Conservation (phyloP, 2,113 vertebrate species). For the Typhlomys cinereus region DNA sequence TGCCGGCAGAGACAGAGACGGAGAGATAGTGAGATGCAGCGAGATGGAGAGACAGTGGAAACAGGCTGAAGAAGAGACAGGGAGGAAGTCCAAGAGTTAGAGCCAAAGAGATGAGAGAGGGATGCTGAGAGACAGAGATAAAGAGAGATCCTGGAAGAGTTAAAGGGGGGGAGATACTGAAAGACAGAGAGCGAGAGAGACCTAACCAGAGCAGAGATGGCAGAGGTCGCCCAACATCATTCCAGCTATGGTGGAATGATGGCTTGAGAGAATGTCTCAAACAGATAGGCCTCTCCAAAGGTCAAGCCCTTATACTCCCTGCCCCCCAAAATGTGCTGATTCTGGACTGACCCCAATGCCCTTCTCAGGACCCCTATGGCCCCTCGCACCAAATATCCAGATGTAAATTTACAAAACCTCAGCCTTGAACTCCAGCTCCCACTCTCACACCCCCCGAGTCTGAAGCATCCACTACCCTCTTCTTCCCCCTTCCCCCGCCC, state of each 20-base stretch:
- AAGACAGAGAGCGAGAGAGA: conserved; percentile 21
- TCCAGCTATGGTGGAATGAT: not conserved
- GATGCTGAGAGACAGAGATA: conserved; percentile 58
- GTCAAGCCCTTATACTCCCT: not conserved
- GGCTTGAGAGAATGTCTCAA: not conserved
- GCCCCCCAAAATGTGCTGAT: not conserved
- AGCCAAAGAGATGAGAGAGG: not conserved
- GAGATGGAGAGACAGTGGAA: not conserved
- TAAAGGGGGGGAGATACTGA: not conserved
- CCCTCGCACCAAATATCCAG: not conserved
- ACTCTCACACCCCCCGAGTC: not conserved
- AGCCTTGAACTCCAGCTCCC: conserved; percentile 5
- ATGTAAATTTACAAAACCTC: not conserved
- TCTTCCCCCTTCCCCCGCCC: not conserved
- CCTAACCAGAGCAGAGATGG: not conserved
- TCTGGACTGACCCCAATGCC: not conserved
- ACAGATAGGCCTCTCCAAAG: not conserved
- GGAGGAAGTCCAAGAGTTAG: not conserved
- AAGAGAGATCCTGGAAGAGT: conserved; percentile 38
- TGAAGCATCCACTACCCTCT: not conserved
- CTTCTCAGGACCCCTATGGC: not conserved
- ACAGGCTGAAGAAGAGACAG: conserved; percentile 27
- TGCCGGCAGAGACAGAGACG: conserved; percentile 66
- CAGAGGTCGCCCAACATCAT: not conserved
- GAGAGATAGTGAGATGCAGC: conserved; percentile 29